Percentiles rank a stretch among this genome's conserved stretches.
phyloP scores from a whole-genome alignment of 2,888 invertebrate genomes.

The Acanthosepion pharaonis region DNA sequence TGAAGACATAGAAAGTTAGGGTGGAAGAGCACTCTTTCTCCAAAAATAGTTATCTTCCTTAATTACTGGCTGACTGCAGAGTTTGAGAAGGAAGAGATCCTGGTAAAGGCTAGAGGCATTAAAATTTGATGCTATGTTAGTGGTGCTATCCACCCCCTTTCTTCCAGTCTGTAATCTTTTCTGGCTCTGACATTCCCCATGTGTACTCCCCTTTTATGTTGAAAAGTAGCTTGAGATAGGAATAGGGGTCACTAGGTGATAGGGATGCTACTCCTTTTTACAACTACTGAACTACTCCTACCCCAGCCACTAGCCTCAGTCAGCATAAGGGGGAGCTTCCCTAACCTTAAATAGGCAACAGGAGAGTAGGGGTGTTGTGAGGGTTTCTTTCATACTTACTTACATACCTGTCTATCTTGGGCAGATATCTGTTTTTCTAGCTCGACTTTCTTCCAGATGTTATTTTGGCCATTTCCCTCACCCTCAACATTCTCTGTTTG shows the following conservation, averaged over 20 bases:
- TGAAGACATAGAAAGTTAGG: background rate
- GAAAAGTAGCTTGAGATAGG: constrained; percentile 20
- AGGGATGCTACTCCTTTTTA: background rate
- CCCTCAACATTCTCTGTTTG: background rate
- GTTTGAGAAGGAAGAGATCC: background rate
- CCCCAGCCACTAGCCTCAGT: background rate
- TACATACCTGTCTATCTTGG: constrained; percentile 14
- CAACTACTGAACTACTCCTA: background rate
- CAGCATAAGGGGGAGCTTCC: background rate
- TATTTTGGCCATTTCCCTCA: background rate
- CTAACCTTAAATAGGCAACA: background rate
- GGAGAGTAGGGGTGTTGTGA: background rate
- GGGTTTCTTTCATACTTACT: background rate
- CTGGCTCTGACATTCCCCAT: background rate
- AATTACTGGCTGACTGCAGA: background rate
- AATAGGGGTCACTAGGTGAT: constrained; percentile 33
- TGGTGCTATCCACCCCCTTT: background rate
- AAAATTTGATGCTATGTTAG: background rate
- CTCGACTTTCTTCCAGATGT: background rate
- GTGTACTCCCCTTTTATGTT: background rate
- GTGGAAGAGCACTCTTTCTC: background rate
- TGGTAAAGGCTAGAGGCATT: background rate
- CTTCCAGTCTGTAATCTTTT: background rate
- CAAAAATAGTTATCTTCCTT: background rate
- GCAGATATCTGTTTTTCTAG: background rate